Evolutionary conservation across 2,888 invertebrate species (phyloP), one percentile per base, ranked within the genome.

Genomic region (Pherbina coryleti): DNA sequence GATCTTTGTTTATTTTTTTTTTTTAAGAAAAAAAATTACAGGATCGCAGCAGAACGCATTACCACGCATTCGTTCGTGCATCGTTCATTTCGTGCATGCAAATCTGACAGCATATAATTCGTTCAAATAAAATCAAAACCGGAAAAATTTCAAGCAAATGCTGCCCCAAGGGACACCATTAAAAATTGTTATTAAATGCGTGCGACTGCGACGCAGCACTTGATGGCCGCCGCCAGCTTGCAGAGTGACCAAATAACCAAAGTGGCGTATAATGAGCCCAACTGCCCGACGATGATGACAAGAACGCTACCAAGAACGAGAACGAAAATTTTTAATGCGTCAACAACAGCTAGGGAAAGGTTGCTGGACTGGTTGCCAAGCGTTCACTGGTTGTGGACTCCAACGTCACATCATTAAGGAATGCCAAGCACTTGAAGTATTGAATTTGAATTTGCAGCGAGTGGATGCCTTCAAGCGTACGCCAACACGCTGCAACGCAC

Each of bases 171-270:
- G 73, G 73, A 60, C 60, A 73, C 73, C 73, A 73, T 73, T 62
- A 73, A 73, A 73, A 73, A 73, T 73, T 25, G 73, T 62, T 73
- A 73, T 73, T 73, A 73, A 73, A 73, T 62, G 73, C 37, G 73
- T 49, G 37, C 62, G 25, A 44, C 69, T 49, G 69, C 71, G 22
- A 71, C 71, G 73, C 73, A 60, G 55, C 31, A 55, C 8, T 55
- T 55, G 19, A 19, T 49, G 25, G 62, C 73, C 73, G 62, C 73
- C 73, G 62, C 62, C 19, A 60, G 60, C 64, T 31, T 62, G 31
- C 49, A 51, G 44, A 74, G 62, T 62, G 62, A 49, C 49, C 73
- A 74, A 60, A 60, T 51, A 28, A 25, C 31, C 19, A 25, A 28
- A 55, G 71, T 60, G 73, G 73, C 60, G 28, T 22, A 25, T 34